phyloP scores from a whole-genome alignment of 2,888 invertebrate species.

The Thelaira solivaga region DNA sequence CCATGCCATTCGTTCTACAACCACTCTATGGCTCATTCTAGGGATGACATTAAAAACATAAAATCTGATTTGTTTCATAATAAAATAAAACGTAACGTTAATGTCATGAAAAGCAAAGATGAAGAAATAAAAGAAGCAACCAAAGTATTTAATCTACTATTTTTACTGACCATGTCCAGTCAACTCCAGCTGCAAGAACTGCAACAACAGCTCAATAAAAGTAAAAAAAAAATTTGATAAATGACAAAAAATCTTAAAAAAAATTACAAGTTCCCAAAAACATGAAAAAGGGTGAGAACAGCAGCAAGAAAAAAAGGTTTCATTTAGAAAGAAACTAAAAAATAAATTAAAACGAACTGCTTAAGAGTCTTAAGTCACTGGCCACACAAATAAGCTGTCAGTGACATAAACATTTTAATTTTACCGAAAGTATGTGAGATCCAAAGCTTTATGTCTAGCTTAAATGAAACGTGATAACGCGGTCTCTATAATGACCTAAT shows the following conservation, averaged over 20 bases:
- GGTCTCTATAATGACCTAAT: too few relatives aligned
- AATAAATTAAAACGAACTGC: conserved; percentile 34
- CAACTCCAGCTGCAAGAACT: conserved; percentile 4
- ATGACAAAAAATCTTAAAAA: conserved; percentile 55
- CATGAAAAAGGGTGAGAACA: conserved; percentile 35
- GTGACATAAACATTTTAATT: too few relatives aligned
- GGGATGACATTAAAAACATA: conserved; percentile 54
- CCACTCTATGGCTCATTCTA: conserved; percentile 42
- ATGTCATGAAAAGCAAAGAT: not conserved
- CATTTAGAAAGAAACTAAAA: conserved; percentile 65
- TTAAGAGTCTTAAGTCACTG: too few relatives aligned
- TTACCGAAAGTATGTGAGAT: too few relatives aligned
- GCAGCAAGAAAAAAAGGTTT: conserved; percentile 44
- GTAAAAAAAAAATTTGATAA: not conserved
- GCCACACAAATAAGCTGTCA: not conserved
- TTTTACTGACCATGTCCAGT: not conserved
- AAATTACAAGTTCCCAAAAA: conserved; percentile 36
- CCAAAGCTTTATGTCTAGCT: too few relatives aligned
- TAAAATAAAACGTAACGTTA: not conserved
- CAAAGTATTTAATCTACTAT: not conserved
- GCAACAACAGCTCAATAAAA: not conserved
- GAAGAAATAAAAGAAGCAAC: too few relatives aligned
- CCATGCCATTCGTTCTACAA: conserved; percentile 44
- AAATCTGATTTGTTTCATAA: conserved; percentile 45
- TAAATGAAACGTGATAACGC: too few relatives aligned